Conservation (phyloP, 2,888 invertebrate genomes). For the Anthophora plumipes region DNA sequence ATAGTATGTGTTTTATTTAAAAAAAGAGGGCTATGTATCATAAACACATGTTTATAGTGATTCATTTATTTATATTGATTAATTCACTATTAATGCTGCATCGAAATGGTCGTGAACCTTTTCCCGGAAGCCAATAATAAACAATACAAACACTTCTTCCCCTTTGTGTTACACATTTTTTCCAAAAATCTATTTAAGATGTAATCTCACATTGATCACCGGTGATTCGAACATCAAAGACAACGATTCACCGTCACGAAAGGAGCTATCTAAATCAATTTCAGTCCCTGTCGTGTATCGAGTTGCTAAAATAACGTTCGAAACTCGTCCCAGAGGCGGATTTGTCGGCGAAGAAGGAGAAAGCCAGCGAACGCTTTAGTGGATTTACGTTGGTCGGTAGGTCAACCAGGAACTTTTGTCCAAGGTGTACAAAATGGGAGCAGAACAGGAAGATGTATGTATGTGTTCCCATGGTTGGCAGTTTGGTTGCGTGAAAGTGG, state of each 20-base stretch:
- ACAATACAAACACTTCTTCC: too few species aligned
- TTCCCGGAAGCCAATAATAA: too few species aligned
- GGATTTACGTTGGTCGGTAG: constrained; percentile 39
- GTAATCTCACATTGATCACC: too few species aligned
- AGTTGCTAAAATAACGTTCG: constrained; percentile 1
- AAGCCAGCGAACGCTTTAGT: constrained; percentile 13
- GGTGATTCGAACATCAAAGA: too few species aligned
- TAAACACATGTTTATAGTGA: too few species aligned
- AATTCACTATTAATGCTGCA: too few species aligned
- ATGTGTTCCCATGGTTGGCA: constrained; percentile 39
- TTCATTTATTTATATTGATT: too few species aligned
- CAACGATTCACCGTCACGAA: not conserved
- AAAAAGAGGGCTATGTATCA: too few species aligned
- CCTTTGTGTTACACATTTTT: too few species aligned
- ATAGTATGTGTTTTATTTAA: too few species aligned
- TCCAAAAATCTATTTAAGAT: too few species aligned
- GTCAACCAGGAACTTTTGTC: constrained; percentile 32
- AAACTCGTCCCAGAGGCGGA: constrained; percentile 6
- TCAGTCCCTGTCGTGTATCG: not conserved
- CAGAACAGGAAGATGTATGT: constrained; percentile 54
- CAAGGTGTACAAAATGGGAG: constrained; percentile 1
- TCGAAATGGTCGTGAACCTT: too few species aligned
- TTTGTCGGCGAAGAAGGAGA: not conserved
- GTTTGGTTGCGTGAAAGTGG: constrained; percentile 4
- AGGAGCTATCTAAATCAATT: constrained; percentile 24